A percentile compares a stretch with the other conserved stretches of the same genome.
These are phyloP conservation scores for Hemiprocne comata DNA, from an alignment of 2,113 vertebrate genomes.

Conservation along the genomic window DNA sequence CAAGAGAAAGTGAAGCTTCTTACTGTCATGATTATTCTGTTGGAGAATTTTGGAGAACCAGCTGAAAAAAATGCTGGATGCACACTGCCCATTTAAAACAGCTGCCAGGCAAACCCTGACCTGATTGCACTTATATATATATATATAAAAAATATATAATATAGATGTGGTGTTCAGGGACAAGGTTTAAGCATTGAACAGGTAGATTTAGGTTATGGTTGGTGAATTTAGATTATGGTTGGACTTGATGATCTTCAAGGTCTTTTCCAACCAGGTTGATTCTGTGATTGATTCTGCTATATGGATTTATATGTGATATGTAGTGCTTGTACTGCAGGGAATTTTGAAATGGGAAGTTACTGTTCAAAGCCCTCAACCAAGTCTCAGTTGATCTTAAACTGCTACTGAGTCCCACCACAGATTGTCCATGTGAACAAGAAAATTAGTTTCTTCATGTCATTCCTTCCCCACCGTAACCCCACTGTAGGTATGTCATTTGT, in stretches of 20 bases:
- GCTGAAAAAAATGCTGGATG: neutral
- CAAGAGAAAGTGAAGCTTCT: neutral
- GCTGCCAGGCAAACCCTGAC: neutral
- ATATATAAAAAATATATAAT: no score
- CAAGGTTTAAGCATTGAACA: no score
- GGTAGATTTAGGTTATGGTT: no score
- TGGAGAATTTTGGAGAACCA: neutral
- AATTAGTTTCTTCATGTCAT: neutral
- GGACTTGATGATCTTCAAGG: no score
- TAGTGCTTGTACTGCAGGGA: neutral
- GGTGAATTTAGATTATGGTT: no score
- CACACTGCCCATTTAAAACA: neutral
- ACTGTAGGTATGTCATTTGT: neutral
- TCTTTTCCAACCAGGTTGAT: no score
- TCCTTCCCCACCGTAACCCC: neutral
- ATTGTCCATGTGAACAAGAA: neutral
- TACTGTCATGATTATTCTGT: neutral
- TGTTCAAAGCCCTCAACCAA: neutral
- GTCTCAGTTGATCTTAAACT: neutral
- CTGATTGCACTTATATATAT: no score
- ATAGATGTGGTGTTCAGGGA: no score
- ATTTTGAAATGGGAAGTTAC: neutral
- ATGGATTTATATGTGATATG: neutral
- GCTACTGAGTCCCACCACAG: neutral
- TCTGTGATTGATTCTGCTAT: no score